Percentiles rank a stretch among this genome's conserved stretches.
Evolutionary conservation across 2,113 vertebrate species (phyloP).

Genomic region (Mungos mungo): DNA sequence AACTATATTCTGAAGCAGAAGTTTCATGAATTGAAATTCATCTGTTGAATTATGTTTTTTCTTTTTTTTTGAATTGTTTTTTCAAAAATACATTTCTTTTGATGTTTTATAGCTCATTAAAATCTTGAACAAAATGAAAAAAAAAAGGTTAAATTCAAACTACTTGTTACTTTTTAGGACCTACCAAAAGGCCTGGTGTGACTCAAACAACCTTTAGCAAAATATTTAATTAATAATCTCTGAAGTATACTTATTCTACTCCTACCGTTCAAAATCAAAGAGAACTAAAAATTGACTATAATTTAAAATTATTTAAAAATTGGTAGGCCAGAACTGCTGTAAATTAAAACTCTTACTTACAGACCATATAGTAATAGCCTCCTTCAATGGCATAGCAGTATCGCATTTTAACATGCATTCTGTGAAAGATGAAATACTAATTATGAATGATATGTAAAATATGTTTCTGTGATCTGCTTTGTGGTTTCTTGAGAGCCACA

Average conservation of each 20-base stretch:
- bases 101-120: constrained; percentile 2
- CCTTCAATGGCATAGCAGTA: not conserved
- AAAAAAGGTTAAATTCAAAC: constrained; percentile 40
- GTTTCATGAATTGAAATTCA: constrained; percentile 20
- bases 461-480: not conserved
- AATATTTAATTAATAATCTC: not conserved
- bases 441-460: not conserved
- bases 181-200: not conserved
- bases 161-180: constrained; percentile 28
- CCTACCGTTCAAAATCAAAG: not conserved
- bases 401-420: not conserved
- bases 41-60: not conserved
- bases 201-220: not conserved
- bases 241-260: not conserved
- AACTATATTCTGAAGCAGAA: not conserved
- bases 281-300: not conserved
- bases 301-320: not conserved
- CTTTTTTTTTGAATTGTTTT: not conserved
- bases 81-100: not conserved
- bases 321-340: not conserved
- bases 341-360: not conserved
- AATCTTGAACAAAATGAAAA: constrained; percentile 2
- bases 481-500: not conserved
- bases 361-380: not conserved
- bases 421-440: not conserved